Evolutionary conservation across 2,888 invertebrate species (phyloP).

Genomic region (Drepana falcataria): DNA sequence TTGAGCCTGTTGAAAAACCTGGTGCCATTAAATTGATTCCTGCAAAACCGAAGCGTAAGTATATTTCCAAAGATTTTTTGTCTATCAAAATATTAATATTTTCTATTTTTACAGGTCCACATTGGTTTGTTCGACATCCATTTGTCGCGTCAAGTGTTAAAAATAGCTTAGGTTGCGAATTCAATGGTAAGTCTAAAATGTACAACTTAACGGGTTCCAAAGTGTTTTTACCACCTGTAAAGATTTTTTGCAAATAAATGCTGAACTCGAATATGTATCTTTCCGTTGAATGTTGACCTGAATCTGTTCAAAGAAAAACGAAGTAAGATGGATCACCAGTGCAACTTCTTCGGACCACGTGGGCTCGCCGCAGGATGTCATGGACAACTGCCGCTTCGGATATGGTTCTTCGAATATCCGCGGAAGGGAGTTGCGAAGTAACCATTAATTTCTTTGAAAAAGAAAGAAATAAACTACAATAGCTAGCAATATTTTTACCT

Average conservation of each 20-base stretch:
- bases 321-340: constrained; percentile 41
- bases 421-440: constrained; percentile 32
- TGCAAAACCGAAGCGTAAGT: constrained; percentile 95
- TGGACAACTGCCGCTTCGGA: constrained; percentile 42
- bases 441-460: constrained; percentile 7
- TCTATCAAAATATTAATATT: constrained; percentile 42
- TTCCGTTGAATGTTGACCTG: constrained; percentile 62
- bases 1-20: constrained; percentile 82
- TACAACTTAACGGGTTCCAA: constrained; percentile 65
- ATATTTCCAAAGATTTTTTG: constrained; percentile 37
- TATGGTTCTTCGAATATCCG: constrained; percentile 33
- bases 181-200: constrained; percentile 74
- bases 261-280: constrained; percentile 54
- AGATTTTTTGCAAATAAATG: constrained; percentile 70
- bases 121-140: constrained; percentile 26
- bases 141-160: constrained; percentile 33
- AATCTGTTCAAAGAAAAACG: constrained; percentile 51
- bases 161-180: constrained; percentile 50
- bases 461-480: constrained; percentile 12
- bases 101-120: constrained; percentile 68
- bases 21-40: constrained; percentile 92
- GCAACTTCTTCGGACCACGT: constrained; percentile 43
- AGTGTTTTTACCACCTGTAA: constrained; percentile 57
- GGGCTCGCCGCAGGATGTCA: constrained; percentile 48
- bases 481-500: constrained; percentile 2